Evolutionary conservation across 2,113 vertebrate species (phyloP), one percentile per base, ranked within the genome.

Genomic region (Galemys pyrenaicus): DNA sequence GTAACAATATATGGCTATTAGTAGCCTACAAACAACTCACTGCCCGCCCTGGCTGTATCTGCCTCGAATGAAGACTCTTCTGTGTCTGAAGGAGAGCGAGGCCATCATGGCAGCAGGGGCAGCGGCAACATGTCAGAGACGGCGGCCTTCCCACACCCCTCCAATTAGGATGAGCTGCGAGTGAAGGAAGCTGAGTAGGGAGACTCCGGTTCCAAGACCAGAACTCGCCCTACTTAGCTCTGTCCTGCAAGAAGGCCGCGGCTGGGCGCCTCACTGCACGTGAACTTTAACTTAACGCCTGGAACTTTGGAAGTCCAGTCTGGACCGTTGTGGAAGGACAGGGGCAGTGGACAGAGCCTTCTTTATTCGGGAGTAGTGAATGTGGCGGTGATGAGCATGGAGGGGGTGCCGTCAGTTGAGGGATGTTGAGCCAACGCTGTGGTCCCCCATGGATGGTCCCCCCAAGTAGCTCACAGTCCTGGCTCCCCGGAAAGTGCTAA

Each of bases 191-290:
- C 51, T 0, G 2, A n/a, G 39, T 1, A 1, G 41, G 46, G 68
- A 73, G 35, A 79, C 74, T 91, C 67, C 12, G 4, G 19, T 80
- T 82, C 62, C 90, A 35, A 26, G 78, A 89, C 82, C 90, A 75
- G 77, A 41, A 67, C 11, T 12, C 15, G 88, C 35, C 78, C 68
- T 46, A 12, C 46, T 74, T 86, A n/a, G 64, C 35, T 20, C 56
- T 26, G 65, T 30, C 65, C 46, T 0, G 0, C n/a, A 28, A 35
- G 89, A 28, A 46, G n/a, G 7, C 49, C 49, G n/a, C 1, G 0
- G 17, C 46, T 35, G n/a, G 58, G 28, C 49, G 26, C 65, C 71
- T 77, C 70, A 6, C 22, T 15, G 24, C 17, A 6, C 8, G 2
- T 6, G 41, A 92, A 68, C 74, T n/a, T 41, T 20, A 70, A 6